These are phyloP conservation scores for Ashinkailepas kermadecensis DNA, from an alignment of 2,888 invertebrate genomes.

Conservation along the genomic window DNA sequence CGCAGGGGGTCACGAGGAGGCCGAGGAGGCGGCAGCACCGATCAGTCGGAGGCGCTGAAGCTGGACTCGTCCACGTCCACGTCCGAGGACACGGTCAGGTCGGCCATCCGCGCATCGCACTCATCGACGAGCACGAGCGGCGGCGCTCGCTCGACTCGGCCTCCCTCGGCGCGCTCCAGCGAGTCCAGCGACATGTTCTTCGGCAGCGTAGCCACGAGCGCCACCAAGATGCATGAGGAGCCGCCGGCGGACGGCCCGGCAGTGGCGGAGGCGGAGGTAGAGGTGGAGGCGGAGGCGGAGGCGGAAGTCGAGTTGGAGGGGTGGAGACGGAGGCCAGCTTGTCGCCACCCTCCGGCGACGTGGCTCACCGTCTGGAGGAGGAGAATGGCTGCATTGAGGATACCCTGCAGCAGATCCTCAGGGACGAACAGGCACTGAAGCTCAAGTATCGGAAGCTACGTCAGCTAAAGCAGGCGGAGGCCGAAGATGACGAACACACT, in stretches of 20 bases:
- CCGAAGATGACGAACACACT: background rate
- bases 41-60: background rate
- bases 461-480: background rate
- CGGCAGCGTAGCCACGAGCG: background rate
- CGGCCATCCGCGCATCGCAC: constrained; percentile 3
- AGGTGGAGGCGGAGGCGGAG: no score
- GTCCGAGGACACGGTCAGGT: constrained; percentile 3
- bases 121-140: constrained; percentile 5
- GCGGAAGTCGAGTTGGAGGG: background rate
- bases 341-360: constrained; percentile 15
- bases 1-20: background rate
- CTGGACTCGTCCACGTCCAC: constrained; percentile 5
- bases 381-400: constrained; percentile 31
- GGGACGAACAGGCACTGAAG: constrained; percentile 7
- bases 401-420: constrained; percentile 29
- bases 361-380: constrained; percentile 27
- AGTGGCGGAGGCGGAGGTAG: background rate
- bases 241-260: background rate
- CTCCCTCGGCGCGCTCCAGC: constrained; percentile 3
- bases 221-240: background rate
- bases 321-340: background rate
- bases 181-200: constrained; percentile 15
- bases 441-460: constrained; percentile 9
- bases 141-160: constrained; percentile 13
- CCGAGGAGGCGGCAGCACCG: background rate